These are phyloP conservation scores for Pectinophora gossypiella DNA, from an alignment of 1,140 invertebrate genomes.

Conservation along the genomic window DNA sequence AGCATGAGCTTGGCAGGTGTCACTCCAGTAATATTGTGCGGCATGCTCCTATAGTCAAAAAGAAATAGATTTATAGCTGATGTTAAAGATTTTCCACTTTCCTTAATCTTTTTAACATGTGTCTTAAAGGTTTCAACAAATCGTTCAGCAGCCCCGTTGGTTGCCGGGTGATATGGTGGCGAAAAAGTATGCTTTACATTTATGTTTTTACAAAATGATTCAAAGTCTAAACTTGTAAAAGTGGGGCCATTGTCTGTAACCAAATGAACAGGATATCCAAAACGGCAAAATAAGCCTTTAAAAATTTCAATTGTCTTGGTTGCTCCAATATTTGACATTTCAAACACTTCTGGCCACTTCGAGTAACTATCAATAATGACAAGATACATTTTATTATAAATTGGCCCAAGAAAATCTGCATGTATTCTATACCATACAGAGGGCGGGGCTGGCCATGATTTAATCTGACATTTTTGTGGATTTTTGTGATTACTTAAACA, in stretches of 20 bases:
- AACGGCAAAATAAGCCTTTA: slow-evolving; percentile 18
- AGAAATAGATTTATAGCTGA: slow-evolving; percentile 23
- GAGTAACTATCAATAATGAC: slow-evolving; percentile 32
- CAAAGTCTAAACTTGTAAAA: slow-evolving; percentile 17
- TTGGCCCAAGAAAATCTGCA: slow-evolving; percentile 36
- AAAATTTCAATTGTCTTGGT: slow-evolving; percentile 21
- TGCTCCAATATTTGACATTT: slow-evolving; percentile 24
- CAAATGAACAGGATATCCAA: slow-evolving; percentile 15
- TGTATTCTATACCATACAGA: slow-evolving; percentile 31
- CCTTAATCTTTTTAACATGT: slow-evolving; percentile 25
- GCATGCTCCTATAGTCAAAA: slow-evolving; percentile 20
- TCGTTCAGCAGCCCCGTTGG: slow-evolving; percentile 44
- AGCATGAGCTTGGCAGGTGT: slow-evolving; percentile 13
- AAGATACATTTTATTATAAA: slow-evolving; percentile 33
- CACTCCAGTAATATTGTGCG: slow-evolving; percentile 10
- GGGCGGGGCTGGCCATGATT: slow-evolving; percentile 28
- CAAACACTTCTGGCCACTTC: slow-evolving; percentile 33
- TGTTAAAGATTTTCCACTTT: slow-evolving; percentile 23
- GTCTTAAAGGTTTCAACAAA: slow-evolving; percentile 42
- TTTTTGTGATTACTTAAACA: slow-evolving; percentile 17
- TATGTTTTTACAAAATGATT: slow-evolving; percentile 15
- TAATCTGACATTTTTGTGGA: slow-evolving; percentile 12
- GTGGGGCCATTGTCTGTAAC: slow-evolving; percentile 17
- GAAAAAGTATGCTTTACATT: slow-evolving; percentile 37
- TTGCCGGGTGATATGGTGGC: slow-evolving; percentile 41